Percentiles rank a stretch among this genome's conserved stretches.
phyloP scores from a whole-genome alignment of 2,888 invertebrate genomes.

The Plebejus anna region DNA sequence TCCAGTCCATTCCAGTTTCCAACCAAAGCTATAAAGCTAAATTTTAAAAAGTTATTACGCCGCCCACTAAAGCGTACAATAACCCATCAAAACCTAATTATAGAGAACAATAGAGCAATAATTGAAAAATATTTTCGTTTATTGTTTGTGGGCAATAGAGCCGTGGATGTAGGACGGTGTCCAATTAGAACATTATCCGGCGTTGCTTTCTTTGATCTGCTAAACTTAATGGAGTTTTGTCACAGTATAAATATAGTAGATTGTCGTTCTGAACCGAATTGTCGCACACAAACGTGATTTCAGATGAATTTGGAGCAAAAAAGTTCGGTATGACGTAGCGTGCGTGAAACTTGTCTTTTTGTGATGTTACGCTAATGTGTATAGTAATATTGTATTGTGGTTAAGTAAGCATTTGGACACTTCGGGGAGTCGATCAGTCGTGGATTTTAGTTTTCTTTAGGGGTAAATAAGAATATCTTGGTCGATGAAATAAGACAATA shows the following conservation, averaged over 20 bases:
- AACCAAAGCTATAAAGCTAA: background rate
- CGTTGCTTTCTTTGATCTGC: slow-evolving; percentile 61
- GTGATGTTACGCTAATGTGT: background rate
- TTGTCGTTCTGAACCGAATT: no score
- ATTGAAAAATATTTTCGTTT: slow-evolving; percentile 29
- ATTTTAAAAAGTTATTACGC: background rate
- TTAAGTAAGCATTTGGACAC: background rate
- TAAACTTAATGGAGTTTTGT: slow-evolving; percentile 34
- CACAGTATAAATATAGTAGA: background rate
- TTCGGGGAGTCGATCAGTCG: background rate
- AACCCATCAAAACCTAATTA: slow-evolving; percentile 21
- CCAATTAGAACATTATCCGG: slow-evolving; percentile 58
- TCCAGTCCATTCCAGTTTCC: background rate
- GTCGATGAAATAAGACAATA: background rate
- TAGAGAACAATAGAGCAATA: slow-evolving; percentile 28
- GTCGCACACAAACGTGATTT: no score
- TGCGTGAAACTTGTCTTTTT: no score
- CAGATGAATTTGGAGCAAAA: background rate
- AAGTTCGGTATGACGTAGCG: no score
- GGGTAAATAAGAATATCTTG: background rate
- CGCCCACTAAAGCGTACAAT: slow-evolving; percentile 6
- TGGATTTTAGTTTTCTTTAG: no score
- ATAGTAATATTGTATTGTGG: no score
- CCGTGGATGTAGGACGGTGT: slow-evolving; percentile 50
- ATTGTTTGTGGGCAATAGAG: slow-evolving; percentile 27